Percentiles rank a stretch among this genome's conserved stretches.
Conservation (phyloP, 1,140 invertebrate genomes). For the Tribolium castaneum region DNA sequence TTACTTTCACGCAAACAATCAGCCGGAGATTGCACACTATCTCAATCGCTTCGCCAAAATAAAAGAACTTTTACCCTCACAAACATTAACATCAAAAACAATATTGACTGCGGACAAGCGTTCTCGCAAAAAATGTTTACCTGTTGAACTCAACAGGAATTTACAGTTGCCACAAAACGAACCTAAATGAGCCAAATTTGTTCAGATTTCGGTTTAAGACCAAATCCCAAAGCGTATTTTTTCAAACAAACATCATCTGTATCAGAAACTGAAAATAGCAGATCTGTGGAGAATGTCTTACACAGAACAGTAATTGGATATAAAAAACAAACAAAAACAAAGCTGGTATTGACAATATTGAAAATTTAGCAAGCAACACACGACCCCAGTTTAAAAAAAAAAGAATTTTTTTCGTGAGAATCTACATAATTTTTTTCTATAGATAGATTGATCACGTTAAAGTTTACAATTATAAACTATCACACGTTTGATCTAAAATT, state of each 20-base stretch:
- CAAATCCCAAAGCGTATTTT: background rate
- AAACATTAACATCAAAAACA: conserved; percentile 18
- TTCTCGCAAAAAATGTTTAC: conserved; percentile 40
- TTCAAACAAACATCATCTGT: background rate
- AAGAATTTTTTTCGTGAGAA: no score
- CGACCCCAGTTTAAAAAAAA: no score
- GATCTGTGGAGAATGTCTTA: no score
- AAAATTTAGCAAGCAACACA: no score
- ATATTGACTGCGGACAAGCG: background rate
- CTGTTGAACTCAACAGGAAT: conserved; percentile 17
- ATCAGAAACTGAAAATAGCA: no score
- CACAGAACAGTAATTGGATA: no score
- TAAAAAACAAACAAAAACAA: no score
- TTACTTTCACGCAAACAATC: conserved; percentile 1
- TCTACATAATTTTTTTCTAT: no score
- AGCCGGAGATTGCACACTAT: background rate
- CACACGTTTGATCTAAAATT: no score
- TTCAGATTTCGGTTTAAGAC: conserved; percentile 1
- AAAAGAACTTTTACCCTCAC: background rate
- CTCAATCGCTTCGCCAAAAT: background rate
- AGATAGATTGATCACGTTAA: no score
- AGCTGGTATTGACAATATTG: no score
- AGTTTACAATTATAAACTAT: no score
- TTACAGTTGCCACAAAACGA: conserved; percentile 21
- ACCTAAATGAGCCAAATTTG: background rate